These are phyloP conservation scores for Mormyrus iriodes DNA, from an alignment of 2,113 vertebrate species.

Conservation along the genomic window DNA sequence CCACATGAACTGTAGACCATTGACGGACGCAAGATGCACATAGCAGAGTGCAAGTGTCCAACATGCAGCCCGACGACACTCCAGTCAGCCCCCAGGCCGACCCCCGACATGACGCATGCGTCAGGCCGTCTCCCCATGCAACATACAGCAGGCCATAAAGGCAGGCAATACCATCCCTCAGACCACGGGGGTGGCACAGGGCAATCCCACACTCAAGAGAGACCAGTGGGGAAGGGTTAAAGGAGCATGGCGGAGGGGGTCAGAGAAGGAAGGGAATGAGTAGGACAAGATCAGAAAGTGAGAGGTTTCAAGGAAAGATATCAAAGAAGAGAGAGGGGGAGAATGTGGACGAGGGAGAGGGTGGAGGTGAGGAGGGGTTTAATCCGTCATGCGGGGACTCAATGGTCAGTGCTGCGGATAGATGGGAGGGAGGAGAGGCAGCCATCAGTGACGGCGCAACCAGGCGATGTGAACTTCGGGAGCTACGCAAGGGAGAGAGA, in stretches of 20 bases:
- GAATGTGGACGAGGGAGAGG: constrained; percentile 33
- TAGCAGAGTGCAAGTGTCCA: not conserved
- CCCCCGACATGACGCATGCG: constrained; percentile 24
- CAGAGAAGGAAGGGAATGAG: not conserved
- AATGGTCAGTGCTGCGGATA: not conserved
- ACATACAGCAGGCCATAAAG: constrained; percentile 33
- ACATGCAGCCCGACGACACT: constrained; percentile 10
- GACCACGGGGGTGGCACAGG: constrained; percentile 10
- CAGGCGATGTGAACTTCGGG: not conserved
- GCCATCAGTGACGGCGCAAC: not conserved
- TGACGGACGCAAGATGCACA: not conserved
- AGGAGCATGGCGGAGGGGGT: not conserved
- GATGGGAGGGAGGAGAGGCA: not conserved
- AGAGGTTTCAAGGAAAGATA: constrained; percentile 28
- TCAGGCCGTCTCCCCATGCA: constrained; percentile 32
- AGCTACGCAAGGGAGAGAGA: not conserved
- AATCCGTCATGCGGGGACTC: not conserved
- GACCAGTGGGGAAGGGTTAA: not conserved
- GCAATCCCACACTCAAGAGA: constrained; percentile 21
- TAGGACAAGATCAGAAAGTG: not conserved
- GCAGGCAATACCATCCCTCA: constrained; percentile 27
- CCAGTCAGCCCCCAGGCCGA: not conserved
- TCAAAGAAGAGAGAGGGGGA: constrained; percentile 51
- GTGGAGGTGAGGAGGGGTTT: not conserved
- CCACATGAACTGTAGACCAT: not conserved